Percentiles rank a stretch among this genome's conserved stretches.
phyloP scores from a whole-genome alignment of 2,797 vertebrate species.

The Crax fasciolata region DNA sequence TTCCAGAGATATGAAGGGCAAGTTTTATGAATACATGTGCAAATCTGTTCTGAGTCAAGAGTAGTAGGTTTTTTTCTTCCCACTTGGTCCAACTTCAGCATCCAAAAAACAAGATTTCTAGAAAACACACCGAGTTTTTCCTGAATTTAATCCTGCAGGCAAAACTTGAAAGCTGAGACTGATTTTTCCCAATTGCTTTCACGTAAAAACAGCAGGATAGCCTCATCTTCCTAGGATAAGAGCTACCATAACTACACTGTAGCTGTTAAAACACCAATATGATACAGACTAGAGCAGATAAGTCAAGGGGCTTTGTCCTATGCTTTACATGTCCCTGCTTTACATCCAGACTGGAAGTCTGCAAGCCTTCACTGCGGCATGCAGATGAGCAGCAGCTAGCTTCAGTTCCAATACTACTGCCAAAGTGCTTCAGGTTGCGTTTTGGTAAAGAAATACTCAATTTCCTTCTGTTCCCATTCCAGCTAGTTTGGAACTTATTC shows the following conservation, averaged over 20 bases:
- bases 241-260: background rate
- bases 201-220: background rate
- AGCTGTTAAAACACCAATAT: background rate
- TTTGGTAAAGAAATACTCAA: background rate
- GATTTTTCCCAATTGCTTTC: background rate
- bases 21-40: background rate
- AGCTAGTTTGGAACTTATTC: slow-evolving; percentile 6
- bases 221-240: background rate
- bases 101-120: background rate
- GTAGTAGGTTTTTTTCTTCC: background rate
- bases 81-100: background rate
- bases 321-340: too few species aligned
- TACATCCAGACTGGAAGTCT: background rate
- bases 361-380: background rate
- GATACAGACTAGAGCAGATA: background rate
- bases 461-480: background rate
- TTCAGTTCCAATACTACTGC: slow-evolving; percentile 15
- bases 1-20: background rate
- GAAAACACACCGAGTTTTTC: background rate
- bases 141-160: background rate
- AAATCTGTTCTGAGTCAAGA: background rate
- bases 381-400: background rate
- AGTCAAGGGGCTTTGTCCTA: background rate
- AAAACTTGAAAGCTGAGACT: background rate
- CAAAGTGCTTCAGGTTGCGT: slow-evolving; percentile 40